Percentiles rank a stretch among this genome's conserved stretches.
phyloP scores from a whole-genome alignment of 2,888 invertebrate species.

The Patella ulyssiponensis region DNA sequence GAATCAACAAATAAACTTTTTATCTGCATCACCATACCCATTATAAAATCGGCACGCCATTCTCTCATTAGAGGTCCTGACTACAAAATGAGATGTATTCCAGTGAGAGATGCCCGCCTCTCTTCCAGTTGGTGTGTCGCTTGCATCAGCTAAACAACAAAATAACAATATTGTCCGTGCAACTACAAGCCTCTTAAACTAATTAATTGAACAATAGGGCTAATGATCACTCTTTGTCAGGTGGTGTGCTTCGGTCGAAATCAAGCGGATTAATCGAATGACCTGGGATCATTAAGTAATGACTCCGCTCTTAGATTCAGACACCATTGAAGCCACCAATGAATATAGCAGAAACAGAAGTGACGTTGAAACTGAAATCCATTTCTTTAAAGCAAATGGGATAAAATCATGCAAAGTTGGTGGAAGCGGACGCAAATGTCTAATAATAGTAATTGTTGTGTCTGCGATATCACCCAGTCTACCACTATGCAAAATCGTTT shows the following conservation, averaged over 20 bases:
- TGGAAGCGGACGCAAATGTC: too few species aligned
- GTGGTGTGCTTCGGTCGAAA: background rate
- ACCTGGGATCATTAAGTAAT: background rate
- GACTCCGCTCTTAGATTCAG: too few species aligned
- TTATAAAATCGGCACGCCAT: background rate
- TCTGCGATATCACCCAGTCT: too few species aligned
- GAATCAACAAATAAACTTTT: background rate
- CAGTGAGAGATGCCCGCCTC: background rate
- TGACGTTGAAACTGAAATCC: too few species aligned
- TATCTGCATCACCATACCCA: background rate
- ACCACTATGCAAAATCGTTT: too few species aligned
- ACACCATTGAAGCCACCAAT: too few species aligned
- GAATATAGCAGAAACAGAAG: too few species aligned
- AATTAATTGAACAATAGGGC: background rate
- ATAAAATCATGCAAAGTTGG: too few species aligned
- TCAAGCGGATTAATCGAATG: slow-evolving; percentile 3
- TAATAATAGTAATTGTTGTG: too few species aligned
- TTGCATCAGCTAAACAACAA: background rate
- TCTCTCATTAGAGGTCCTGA: background rate
- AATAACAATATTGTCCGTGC: background rate
- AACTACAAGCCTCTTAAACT: background rate
- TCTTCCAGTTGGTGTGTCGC: background rate
- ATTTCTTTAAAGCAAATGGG: too few species aligned
- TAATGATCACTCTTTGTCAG: background rate
- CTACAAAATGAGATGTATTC: slow-evolving; percentile 4